Base-by-base conservation (phyloP, 2,888 invertebrate species). In the Eupeodes luniger region DNA sequence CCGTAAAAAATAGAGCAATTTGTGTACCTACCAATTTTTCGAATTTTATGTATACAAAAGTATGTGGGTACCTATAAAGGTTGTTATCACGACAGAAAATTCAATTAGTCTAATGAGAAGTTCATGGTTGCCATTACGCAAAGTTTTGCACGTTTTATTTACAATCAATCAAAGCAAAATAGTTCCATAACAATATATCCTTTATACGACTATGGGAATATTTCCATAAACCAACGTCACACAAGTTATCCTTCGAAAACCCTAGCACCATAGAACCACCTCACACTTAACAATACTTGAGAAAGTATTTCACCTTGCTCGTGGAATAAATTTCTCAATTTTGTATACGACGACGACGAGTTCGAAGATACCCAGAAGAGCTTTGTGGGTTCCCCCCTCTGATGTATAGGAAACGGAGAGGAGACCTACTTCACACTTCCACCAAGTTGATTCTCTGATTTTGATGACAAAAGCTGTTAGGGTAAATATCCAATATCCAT, bases 181-280 rank as follows among this genome's bases (percentile, higher is more conserved):
- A 77, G 82, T 77, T 77, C 27, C 64, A 70, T 47, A 55, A 77
- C 64, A 77, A 72, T 70, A 72, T 70, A 57, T 59, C 57, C 36
- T 14, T 27, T 27, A 27, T 27, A 27, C 27, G 27, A 27, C 27
- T 27, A 27, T 27, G 2, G 1, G 27, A 27, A 2, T 11, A 44
- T 55, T 70, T 11, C 44, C 12, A 7, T 40, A 40, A 40, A 40
- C 40, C 12, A 16, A 6, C 40, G 36, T 49, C 53, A 53, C 40
- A 70, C 40, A 53, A 51, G 16, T 40, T 40, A 55, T 70, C 55
- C 69, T 70, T 70, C 55, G 14, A 44, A 11, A 2, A 27, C 12
- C 40, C 34, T 16, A 19, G 3, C 64, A 9, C 9, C 40, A 27
- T 27, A 27, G 27, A 1, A 27, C 9, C 40, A 9, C 9, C 40